Base-by-base conservation (phyloP, 2,113 vertebrate genomes). In the Microcebus ravelobensis region DNA sequence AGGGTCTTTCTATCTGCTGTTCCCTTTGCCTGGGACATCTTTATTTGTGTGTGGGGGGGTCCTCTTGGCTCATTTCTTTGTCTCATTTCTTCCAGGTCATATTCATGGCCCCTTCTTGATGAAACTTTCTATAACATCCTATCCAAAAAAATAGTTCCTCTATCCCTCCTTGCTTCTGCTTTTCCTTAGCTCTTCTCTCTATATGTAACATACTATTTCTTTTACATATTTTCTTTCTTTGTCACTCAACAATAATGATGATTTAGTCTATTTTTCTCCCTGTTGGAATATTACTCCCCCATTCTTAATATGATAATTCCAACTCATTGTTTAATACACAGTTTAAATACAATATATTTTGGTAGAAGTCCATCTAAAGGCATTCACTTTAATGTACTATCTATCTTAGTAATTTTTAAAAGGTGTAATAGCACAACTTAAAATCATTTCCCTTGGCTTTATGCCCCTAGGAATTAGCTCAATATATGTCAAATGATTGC, bases 401-500 rank as follows among this genome's bases (percentile, higher is more conserved):
- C 13, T 59, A 65, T 20, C 17, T 61, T 52, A 76, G 2, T 15
- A 45, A 85, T 71, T 12, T 14, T 27, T 15, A 82, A 90, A 92
- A 94, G 42, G 3, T 12, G 31, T 85, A 82, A 39, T 48, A 88
- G 5, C 4, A 48, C 4, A 87, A 81, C 6, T 65, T 92, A 92
- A 90, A 92, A 57, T 90, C 4, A 79, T 95, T 92, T 76, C 31
- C 23, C 14, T 86, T 59, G 59, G 27, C 3, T 79, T 81, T 85
- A 88, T 94, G 42, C 6, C 2, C 5, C 10, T 5, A 68, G 9
- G 1, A 88, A 59, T 96, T 85, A 80, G 5, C 27, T 90, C 12
- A 85, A 13, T 92, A 86, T 48, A 85, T 92, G 61, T 80, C 70
- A 94, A 81, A 71, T 91, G 31, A 61, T 6, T 85, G 23, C 67